Evolutionary conservation across 2,797 vertebrate genomes (phyloP), one percentile per base, ranked within the genome.

Genomic region (Tapirus indicus): DNA sequence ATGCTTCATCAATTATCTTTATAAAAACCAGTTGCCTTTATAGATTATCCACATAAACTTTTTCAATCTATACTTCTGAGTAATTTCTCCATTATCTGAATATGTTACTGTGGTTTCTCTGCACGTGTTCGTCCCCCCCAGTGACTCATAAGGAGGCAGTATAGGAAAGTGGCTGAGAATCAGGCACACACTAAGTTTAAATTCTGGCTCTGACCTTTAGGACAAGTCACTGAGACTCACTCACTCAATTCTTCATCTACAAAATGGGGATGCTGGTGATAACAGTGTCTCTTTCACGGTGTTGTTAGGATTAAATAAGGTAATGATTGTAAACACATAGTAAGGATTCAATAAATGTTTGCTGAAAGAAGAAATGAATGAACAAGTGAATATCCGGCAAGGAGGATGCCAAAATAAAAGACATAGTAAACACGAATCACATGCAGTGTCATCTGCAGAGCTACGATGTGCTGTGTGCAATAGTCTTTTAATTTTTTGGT

Each of bases 341-440:
- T 6, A 27, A 44, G 82, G 62, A 71, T 2, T 52, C 21, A 17
- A 18, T 11, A 25, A 12, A 23, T 4, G 29, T 6, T 35, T 77
- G 25, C 1, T 21, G 58, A 56, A 47, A 18, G 44, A 38, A 72
- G n/a, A 35, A 35, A 11, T 9, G 23, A 38, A 41, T 2, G 74
- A 90, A 21, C 0, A 17, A 23, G 17, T 29, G 27, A 14, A 1
- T 27, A 10, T 27, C 16, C 7, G 7, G 1, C 25, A 44, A 16
- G 35, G 74, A 88, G 12, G 18, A 17, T 0, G 27, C 13, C 0
- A 3, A 20, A 23, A 13, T 17, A 17, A 2, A 52, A 54, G 35
- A 6, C 25, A 2, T 0, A 3, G 27, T 2, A 6, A 25, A 58
- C 23, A 0, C 0, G 4, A 29, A 11, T 6, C 27, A 14, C 27